Evolutionary conservation across 2,113 vertebrate genomes (phyloP), one percentile per base, ranked within the genome.

Genomic region (Pollachius pollachius): DNA sequence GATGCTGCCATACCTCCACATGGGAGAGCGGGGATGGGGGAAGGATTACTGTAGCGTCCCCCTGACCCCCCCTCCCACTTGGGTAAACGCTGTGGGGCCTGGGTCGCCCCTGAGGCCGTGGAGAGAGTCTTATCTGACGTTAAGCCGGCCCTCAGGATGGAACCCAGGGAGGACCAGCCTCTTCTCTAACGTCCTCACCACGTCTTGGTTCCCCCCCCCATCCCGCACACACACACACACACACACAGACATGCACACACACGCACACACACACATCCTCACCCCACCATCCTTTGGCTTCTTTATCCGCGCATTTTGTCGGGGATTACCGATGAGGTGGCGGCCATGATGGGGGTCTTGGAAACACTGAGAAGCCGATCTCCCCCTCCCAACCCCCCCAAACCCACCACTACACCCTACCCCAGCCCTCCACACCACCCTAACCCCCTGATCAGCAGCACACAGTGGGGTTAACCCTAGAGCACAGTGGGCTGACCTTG

Each of bases 261-360:
- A 1, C 41, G 12, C 41, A 1, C 41, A 48, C 78, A 70, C 80
- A 80, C 81, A 72, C 77, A 85, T 69, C 81, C 76, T 64, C 68
- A 77, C 68, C 64, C 72, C 65, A 70, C 72, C 79, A 71, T 68
- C 71, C 61, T 65, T 52, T 52, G 74, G 68, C 60, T 65, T 68
- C 87, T 82, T 84, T 88, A 75, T 81, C 75, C 52, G 27, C 64
- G 74, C 21, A 75, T 67, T 87, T 90, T 90, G 87, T 88, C 65
- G 66, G 17, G 18, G 58, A 8, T 19, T 61, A 18, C 12, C 19
- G n/a, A 21, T 21, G n/a, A 21, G n/a, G 59, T 61, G 11, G 59
- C 16, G 72, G 58, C 82, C 90, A 90, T 92, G 88, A 92, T 69
- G 73, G 74, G 68, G 78, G 74, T 70, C 84, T 90, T 84, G 82